Evolutionary conservation across 2,888 invertebrate genomes (phyloP).

Genomic region (Hoplodrina ambigua): DNA sequence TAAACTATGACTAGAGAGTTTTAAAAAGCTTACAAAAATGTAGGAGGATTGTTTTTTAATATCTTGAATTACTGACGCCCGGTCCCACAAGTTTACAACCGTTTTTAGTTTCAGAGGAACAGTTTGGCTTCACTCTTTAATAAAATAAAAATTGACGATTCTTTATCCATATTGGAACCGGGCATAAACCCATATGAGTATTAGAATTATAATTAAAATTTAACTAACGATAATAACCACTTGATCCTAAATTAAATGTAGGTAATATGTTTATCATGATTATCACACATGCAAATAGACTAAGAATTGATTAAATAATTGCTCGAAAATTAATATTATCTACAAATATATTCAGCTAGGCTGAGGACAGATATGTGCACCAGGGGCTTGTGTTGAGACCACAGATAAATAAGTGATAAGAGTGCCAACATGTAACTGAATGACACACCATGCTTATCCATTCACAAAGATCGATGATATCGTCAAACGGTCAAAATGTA

Average conservation of each 20-base stretch:
- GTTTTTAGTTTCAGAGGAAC: slow-evolving; percentile 10
- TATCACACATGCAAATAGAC: slow-evolving; percentile 56
- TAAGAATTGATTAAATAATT: slow-evolving; percentile 60
- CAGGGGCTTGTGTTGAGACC: neutral
- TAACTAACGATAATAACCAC: slow-evolving; percentile 42
- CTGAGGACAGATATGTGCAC: slow-evolving; percentile 16
- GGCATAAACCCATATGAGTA: slow-evolving; percentile 21
- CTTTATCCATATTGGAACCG: slow-evolving; percentile 5
- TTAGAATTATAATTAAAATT: slow-evolving; percentile 44
- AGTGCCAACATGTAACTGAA: neutral
- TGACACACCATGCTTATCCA: neutral
- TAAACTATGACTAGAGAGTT: slow-evolving; percentile 68
- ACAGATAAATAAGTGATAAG: slow-evolving; percentile 2
- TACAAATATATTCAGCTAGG: slow-evolving; percentile 27
- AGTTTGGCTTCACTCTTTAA: slow-evolving; percentile 29
- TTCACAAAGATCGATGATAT: neutral
- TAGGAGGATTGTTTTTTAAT: slow-evolving; percentile 52
- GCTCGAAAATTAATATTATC: slow-evolving; percentile 53
- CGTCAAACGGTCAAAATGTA: neutral
- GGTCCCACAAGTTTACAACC: neutral
- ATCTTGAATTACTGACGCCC: slow-evolving; percentile 48
- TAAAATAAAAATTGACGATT: slow-evolving; percentile 33
- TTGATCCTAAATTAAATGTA: slow-evolving; percentile 44
- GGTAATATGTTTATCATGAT: slow-evolving; percentile 52
- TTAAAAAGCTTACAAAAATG: slow-evolving; percentile 63